These are phyloP conservation scores for Temnothorax rugatulus DNA, from an alignment of 2,888 invertebrate species.

Conservation along the genomic window DNA sequence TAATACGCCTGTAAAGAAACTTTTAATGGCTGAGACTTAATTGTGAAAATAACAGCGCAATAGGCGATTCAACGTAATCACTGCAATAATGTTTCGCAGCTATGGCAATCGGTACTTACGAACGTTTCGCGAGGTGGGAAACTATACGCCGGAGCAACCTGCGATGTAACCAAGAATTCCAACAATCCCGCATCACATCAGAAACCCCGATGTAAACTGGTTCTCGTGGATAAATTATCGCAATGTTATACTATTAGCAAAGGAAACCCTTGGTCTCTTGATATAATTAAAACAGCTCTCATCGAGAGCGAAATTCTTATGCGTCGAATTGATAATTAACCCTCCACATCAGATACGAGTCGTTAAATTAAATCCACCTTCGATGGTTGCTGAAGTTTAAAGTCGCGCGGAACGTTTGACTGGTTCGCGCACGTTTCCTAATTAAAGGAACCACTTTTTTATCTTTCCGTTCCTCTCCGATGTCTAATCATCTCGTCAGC, in stretches of 20 bases:
- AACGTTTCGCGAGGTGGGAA: constrained; percentile 22
- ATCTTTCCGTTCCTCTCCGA: constrained; percentile 28
- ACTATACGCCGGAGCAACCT: constrained; percentile 11
- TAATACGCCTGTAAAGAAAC: constrained; percentile 14
- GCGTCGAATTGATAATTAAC: constrained; percentile 53
- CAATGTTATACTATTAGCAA: background rate
- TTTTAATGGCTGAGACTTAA: constrained; percentile 23
- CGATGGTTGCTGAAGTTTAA: constrained; percentile 42
- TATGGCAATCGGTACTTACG: constrained; percentile 37
- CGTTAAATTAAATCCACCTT: constrained; percentile 54
- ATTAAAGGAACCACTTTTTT: constrained; percentile 55
- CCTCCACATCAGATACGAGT: constrained; percentile 21
- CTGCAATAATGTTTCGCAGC: constrained; percentile 37
- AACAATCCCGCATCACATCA: background rate
- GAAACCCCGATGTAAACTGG: background rate
- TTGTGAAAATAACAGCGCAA: constrained; percentile 48
- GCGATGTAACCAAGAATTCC: constrained; percentile 7
- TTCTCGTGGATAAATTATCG: constrained; percentile 6
- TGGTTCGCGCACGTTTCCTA: constrained; percentile 33
- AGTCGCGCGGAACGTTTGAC: constrained; percentile 49
- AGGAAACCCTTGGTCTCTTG: background rate
- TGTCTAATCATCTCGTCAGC: constrained; percentile 63
- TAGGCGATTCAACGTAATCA: constrained; percentile 43
- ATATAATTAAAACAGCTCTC: constrained; percentile 20
- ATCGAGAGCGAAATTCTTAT: constrained; percentile 7